Evolutionary conservation across 2,797 vertebrate species (phyloP), one percentile per base, ranked within the genome.

Genomic region (Carcharodon carcharias): DNA sequence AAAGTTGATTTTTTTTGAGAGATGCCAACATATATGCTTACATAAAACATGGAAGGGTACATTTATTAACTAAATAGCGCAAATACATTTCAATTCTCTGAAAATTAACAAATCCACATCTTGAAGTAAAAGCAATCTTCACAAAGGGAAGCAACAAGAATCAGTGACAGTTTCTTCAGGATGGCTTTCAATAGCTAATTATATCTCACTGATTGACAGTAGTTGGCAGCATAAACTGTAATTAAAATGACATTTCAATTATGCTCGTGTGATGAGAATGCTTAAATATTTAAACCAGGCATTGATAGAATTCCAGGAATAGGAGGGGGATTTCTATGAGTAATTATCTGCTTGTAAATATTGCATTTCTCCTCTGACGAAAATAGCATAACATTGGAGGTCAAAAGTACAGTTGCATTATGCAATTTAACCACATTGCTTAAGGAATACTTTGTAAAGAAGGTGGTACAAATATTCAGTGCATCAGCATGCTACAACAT

Each of bases 281-380:
- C 94, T 95, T 54, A 71, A 95, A 95, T 95, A 73, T 95, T 95
- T 73, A 73, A 71, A 71, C 4, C 65, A 95, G 4, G 12, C 40
- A 95, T 54, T 95, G 94, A 73, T 26, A 45, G 94, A 71, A 94
- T 95, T 95, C 67, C 94, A 95, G 65, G 73, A 71, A 71, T 73
- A 73, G 94, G 65, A 92, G 16, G 3, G 89, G 94, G 65, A 73
- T 95, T 71, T 71, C 69, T 73, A 16, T 26, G 71, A 95, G 67
- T 95, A 95, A 95, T 95, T 73, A 73, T 95, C 63, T 94, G 63
- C 61, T 94, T 69, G 58, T 67, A 94, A 94, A 94, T 94, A 94
- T 3, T 50, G 23, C 65, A 95, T 73, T 95, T 3, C 16, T 61
- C 58, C 18, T 92, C 61, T 92, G 89, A 92, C 18, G 8, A 92